A percentile compares a stretch with the other conserved stretches of the same genome.
These are phyloP conservation scores for Sander vitreus DNA, from an alignment of 2,113 vertebrate species.

Conservation along the genomic window DNA sequence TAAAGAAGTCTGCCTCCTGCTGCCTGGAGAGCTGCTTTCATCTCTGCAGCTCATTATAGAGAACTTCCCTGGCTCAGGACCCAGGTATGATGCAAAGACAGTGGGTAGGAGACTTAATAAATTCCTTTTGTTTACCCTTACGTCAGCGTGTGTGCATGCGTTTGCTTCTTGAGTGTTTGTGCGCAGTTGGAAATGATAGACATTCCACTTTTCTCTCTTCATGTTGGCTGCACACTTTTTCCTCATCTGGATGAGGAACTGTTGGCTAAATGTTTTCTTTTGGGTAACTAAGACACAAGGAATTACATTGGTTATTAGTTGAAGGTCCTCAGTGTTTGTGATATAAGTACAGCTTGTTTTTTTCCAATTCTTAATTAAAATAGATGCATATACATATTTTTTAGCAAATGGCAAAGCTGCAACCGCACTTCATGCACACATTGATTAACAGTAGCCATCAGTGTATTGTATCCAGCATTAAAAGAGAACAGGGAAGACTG, in stretches of 20 bases:
- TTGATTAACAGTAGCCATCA: not conserved
- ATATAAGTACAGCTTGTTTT: not conserved
- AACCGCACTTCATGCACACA: too few relatives aligned
- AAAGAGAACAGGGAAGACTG: not conserved
- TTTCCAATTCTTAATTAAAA: not conserved
- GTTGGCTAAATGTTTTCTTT: not conserved
- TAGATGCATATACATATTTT: too few relatives aligned
- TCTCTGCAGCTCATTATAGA: slow-evolving; percentile 69
- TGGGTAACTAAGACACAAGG: not conserved
- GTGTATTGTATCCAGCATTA: not conserved
- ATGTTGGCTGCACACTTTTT: not conserved
- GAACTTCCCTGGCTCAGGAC: slow-evolving; percentile 40
- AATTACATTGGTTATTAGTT: not conserved
- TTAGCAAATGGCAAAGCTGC: too few relatives aligned
- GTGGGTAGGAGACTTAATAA: slow-evolving; percentile 60
- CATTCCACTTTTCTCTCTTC: slow-evolving; percentile 4
- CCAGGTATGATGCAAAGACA: slow-evolving; percentile 65
- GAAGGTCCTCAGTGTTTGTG: not conserved
- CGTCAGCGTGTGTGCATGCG: slow-evolving; percentile 27
- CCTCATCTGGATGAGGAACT: not conserved
- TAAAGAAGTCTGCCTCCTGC: slow-evolving; percentile 66
- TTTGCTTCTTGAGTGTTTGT: not conserved
- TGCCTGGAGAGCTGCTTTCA: slow-evolving; percentile 71
- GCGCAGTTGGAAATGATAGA: not conserved
- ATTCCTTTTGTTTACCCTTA: slow-evolving; percentile 57